Evolutionary conservation across 2,113 vertebrate genomes (phyloP).

Genomic region (Tichodroma muraria): DNA sequence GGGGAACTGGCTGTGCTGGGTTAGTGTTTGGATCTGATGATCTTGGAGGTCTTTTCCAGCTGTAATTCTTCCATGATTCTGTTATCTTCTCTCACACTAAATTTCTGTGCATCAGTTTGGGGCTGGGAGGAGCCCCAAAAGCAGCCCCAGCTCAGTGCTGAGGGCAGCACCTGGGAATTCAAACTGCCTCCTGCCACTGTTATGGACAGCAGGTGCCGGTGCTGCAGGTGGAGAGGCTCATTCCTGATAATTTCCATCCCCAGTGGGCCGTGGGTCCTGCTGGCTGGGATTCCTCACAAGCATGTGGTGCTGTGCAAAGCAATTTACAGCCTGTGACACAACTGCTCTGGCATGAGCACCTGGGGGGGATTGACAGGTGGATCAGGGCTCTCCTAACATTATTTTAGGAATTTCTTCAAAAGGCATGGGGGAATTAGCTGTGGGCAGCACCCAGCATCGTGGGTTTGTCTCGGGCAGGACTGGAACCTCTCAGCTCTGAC

Average conservation of each 20-base stretch:
- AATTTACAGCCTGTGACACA: neutral
- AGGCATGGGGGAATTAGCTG: neutral
- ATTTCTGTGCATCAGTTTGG: neutral
- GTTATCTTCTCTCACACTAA: neutral
- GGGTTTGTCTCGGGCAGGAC: neutral
- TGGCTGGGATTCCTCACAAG: neutral
- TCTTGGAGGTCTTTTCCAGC: neutral
- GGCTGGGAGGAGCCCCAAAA: neutral
- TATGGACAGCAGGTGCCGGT: neutral
- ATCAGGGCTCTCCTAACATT: neutral
- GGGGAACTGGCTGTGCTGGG: neutral
- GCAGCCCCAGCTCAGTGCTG: neutral
- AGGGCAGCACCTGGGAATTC: neutral
- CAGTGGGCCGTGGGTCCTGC: accelerated
- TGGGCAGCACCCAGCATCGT: neutral
- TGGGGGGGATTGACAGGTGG: neutral
- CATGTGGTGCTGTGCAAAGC: neutral
- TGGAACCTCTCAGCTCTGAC: neutral
- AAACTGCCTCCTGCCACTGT: neutral
- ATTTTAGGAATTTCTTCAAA: neutral
- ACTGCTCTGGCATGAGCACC: neutral
- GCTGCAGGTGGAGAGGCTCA: neutral
- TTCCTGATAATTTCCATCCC: neutral
- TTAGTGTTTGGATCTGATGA: neutral
- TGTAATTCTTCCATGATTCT: neutral